Evolutionary conservation across 2,113 vertebrate species (phyloP), one percentile per base, ranked within the genome.

Genomic region (Zosterops japonicus): DNA sequence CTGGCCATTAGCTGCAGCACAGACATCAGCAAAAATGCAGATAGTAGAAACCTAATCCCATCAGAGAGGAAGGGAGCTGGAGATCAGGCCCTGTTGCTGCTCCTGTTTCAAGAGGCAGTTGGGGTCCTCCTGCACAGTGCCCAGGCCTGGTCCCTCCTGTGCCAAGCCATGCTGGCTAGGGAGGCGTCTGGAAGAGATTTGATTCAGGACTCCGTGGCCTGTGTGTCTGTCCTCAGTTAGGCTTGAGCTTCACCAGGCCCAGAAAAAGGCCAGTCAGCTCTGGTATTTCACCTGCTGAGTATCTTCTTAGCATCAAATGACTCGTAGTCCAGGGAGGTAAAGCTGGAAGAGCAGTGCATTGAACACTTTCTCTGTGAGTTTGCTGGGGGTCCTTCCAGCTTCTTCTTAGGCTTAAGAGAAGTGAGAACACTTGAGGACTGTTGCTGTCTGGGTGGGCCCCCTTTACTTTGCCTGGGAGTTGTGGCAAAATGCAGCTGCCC

Each of bases 21-120:
- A 71, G 52, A 33, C 14, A 2, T 95, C 91, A 95, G 95, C 95
- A 94, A 81, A 95, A 94, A 87, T 82, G 72, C 89, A 95, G 77
- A 22, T 65, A 74, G 36, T 81, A 49, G 91, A 95, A 95, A 97
- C 53, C 56, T 84, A 87, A 95, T 60, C 39, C 77, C 2, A 2
- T n/a, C n/a, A 71, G 69, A 81, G 49, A 76, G 65, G 86, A 81
- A 74, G 44, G 41, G 60, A 92, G 74, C 53, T 93, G 87, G 83
- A 79, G 72, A 91, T 41, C 35, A 78, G 72, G 77, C 74, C 72
- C 82, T 56, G 15, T 39, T 31, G 52, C 35, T 94, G 69, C 31
- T 89, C 16, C 64, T 63, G 6, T 87, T 82, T 78, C n/a, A 47
- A 44, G 77, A 75, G 15, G 60, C 27, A 56, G 17, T n/a, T 12